Percentiles rank a stretch among this genome's conserved stretches.
Evolutionary conservation across 2,888 invertebrate species (phyloP).

Genomic region (Drosophila mimetica): DNA sequence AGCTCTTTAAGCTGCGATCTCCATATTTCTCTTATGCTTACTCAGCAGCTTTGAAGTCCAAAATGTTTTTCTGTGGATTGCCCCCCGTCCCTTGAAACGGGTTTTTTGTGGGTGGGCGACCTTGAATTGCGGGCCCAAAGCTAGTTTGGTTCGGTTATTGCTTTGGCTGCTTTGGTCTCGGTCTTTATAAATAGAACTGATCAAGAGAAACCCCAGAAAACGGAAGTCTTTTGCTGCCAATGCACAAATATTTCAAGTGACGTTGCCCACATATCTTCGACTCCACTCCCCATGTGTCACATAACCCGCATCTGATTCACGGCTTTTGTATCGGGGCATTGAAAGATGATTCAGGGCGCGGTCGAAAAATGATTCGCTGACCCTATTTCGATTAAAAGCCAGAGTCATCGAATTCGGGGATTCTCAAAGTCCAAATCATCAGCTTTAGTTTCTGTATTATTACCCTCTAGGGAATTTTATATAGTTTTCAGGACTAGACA

Average conservation of each 20-base stretch:
- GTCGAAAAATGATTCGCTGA: slow-evolving; percentile 16
- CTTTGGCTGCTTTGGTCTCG: slow-evolving; percentile 21
- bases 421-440: neutral
- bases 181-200: slow-evolving; percentile 36
- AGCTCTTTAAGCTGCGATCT: slow-evolving; percentile 16
- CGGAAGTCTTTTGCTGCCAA: slow-evolving; percentile 23
- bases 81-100: slow-evolving; percentile 27
- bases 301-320: slow-evolving; percentile 26
- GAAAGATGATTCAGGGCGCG: slow-evolving; percentile 40
- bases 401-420: slow-evolving; percentile 20
- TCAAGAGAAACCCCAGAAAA: slow-evolving; percentile 2
- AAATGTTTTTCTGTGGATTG: neutral
- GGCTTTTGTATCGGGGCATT: neutral
- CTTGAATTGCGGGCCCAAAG: slow-evolving; percentile 54
- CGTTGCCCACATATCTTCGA: neutral
- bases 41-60: slow-evolving; percentile 27
- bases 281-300: slow-evolving; percentile 14
- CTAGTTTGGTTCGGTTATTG: slow-evolving; percentile 24
- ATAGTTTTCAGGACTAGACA: neutral
- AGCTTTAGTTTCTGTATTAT: neutral
- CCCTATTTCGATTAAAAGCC: slow-evolving; percentile 13
- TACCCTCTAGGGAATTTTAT: neutral
- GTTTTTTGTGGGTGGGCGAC: slow-evolving; percentile 51
- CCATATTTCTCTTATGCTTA: slow-evolving; percentile 15
- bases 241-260: slow-evolving; percentile 10